Percentiles rank a stretch among this genome's conserved stretches.
Conservation (phyloP, 2,113 vertebrate genomes). For the Motacilla tschutschensis region DNA sequence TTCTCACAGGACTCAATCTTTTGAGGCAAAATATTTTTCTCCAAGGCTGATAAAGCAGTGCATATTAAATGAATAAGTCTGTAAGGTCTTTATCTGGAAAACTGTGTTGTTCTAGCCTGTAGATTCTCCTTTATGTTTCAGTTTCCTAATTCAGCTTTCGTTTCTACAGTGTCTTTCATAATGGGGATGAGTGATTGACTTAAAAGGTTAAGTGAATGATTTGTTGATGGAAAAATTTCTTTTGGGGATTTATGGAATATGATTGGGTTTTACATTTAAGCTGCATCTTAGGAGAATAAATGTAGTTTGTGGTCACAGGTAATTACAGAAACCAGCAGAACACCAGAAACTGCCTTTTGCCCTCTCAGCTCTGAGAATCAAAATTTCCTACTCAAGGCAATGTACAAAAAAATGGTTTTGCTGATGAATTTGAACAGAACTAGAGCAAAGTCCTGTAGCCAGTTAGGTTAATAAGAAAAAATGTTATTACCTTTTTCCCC, state of each 20-base stretch:
- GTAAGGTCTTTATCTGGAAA: not conserved
- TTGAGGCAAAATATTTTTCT: not conserved
- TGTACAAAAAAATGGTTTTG: constrained; percentile 45
- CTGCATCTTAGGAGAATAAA: constrained; percentile 17
- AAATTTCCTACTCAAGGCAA: constrained; percentile 41
- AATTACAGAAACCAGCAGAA: constrained; percentile 45
- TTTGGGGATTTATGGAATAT: constrained; percentile 16
- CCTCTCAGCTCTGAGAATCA: constrained; percentile 26
- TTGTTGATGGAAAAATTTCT: not conserved
- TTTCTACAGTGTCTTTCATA: not conserved
- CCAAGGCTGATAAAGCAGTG: not conserved
- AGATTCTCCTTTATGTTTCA: not conserved
- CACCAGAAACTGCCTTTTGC: constrained; percentile 25
- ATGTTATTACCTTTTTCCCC: constrained; percentile 63
- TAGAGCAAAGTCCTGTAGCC: constrained; percentile 49
- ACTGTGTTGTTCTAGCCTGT: not conserved
- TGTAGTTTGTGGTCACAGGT: constrained; percentile 26
- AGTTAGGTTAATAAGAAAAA: constrained; percentile 65
- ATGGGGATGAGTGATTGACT: not conserved
- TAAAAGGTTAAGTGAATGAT: not conserved
- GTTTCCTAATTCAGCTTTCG: not conserved
- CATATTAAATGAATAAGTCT: not conserved
- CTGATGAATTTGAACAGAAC: constrained; percentile 58
- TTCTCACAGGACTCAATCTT: not conserved
- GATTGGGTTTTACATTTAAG: constrained; percentile 7